Evolutionary conservation across 2,113 vertebrate genomes (phyloP).

Genomic region (Eubucco bourcierii): DNA sequence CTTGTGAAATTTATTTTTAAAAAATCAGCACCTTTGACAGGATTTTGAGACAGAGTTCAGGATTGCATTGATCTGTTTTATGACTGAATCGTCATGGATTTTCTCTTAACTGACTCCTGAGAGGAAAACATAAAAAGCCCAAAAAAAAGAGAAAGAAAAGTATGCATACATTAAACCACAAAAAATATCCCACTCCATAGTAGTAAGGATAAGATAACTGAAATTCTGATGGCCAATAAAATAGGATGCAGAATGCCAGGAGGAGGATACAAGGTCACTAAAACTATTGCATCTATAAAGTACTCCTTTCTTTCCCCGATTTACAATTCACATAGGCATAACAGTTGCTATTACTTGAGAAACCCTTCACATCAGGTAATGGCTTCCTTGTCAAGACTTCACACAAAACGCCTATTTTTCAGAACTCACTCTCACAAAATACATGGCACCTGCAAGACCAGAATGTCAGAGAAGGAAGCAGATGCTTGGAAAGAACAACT

Average conservation of each 20-base stretch:
- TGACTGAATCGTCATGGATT: not conserved
- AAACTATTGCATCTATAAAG: not conserved
- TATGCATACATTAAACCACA: not conserved
- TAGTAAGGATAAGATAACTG: not conserved
- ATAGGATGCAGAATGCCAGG: not conserved
- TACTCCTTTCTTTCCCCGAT: not conserved
- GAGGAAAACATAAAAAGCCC: not conserved
- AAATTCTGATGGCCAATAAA: not conserved
- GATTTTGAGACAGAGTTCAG: not conserved
- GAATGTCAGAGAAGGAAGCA: not conserved
- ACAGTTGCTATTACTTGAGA: not conserved
- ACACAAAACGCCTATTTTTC: fast-evolving
- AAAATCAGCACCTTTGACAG: not conserved
- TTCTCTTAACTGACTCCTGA: not conserved
- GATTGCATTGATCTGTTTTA: not conserved
- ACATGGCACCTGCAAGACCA: not conserved
- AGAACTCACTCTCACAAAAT: not conserved
- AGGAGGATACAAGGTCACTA: not conserved
- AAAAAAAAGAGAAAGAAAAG: not conserved
- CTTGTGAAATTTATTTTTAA: not conserved
- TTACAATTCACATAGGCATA: not conserved
- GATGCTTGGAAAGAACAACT: not conserved
- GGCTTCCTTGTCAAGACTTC: not conserved
- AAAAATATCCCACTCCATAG: not conserved
- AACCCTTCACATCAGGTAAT: not conserved